These are phyloP conservation scores for Halcyon senegalensis DNA, from an alignment of 2,113 vertebrate genomes.

Conservation along the genomic window DNA sequence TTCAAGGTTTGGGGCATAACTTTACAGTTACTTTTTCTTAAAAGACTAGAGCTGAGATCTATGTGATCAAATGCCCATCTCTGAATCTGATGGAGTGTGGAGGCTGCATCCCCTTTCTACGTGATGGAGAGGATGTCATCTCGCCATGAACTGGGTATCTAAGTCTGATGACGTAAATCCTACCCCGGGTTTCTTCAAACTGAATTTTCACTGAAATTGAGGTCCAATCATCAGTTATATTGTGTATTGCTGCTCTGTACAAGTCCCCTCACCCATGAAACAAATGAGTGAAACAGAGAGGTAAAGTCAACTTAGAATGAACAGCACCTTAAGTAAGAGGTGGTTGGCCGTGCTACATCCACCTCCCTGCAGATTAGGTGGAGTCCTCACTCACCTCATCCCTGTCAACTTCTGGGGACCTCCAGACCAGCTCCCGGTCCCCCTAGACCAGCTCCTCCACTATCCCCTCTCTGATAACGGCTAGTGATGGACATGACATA, in stretches of 20 bases:
- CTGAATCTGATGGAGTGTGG: fast-evolving
- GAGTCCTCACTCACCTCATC: background rate
- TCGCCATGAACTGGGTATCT: background rate
- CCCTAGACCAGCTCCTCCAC: background rate
- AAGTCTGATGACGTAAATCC: background rate
- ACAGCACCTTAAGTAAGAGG: background rate
- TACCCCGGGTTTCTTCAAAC: background rate
- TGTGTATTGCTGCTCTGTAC: background rate
- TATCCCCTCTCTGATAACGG: background rate
- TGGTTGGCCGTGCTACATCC: background rate
- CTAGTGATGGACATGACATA: background rate
- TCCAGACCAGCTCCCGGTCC: background rate
- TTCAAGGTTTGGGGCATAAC: background rate
- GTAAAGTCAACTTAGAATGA: background rate
- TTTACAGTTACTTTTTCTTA: background rate
- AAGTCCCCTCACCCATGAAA: background rate
- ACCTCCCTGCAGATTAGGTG: background rate
- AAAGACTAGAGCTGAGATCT: background rate
- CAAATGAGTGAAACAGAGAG: background rate
- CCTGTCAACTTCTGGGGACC: background rate
- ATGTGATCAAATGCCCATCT: background rate
- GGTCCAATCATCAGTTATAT: background rate
- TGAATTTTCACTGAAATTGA: background rate
- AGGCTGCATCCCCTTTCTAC: background rate
- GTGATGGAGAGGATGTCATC: background rate